A percentile compares a stretch with the other conserved stretches of the same genome.
Conservation (phyloP, 2,113 vertebrate species). For the Periophthalmus modestus region DNA sequence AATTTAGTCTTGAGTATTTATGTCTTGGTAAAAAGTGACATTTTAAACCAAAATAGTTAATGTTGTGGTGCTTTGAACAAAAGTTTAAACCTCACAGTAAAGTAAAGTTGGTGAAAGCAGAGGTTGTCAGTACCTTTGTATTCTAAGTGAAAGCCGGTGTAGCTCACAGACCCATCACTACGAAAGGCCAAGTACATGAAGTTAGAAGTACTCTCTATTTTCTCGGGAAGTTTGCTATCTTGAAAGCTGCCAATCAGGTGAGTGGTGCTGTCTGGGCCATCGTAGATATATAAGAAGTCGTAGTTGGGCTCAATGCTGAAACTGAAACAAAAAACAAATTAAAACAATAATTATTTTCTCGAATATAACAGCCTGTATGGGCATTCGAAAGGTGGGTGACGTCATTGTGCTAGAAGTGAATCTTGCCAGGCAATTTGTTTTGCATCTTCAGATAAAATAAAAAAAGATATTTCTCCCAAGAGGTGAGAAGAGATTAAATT, state of each 20-base stretch:
- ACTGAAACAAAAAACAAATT: conserved; percentile 70
- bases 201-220: conserved; percentile 95
- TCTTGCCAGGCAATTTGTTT: conserved; percentile 63
- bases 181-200: conserved; percentile 97
- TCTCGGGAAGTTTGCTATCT: conserved; percentile 96
- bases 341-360: conserved; percentile 40
- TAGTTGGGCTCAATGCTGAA: conserved; percentile 99
- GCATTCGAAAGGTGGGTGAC: conserved; percentile 39
- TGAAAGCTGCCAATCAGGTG: conserved; percentile 96
- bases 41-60: not conserved
- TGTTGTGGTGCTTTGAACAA: not conserved
- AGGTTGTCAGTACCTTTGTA: conserved; percentile 88
- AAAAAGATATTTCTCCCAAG: conserved; percentile 62
- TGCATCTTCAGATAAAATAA: conserved; percentile 63
- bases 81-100: not conserved
- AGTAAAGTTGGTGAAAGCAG: not conserved
- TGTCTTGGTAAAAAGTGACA: not conserved
- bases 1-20: not conserved
- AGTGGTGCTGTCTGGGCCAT: conserved; percentile 89
- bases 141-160: conserved; percentile 96
- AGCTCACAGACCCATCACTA: conserved; percentile 97
- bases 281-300: conserved; percentile 97
- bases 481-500: conserved; percentile 71
- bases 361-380: conserved; percentile 36
- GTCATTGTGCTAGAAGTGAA: conserved; percentile 42